Percentiles rank a stretch among this genome's conserved stretches.
These are phyloP conservation scores for Caenorhabditis inopinata DNA, from an alignment of 1,140 invertebrate species.

Conservation along the genomic window DNA sequence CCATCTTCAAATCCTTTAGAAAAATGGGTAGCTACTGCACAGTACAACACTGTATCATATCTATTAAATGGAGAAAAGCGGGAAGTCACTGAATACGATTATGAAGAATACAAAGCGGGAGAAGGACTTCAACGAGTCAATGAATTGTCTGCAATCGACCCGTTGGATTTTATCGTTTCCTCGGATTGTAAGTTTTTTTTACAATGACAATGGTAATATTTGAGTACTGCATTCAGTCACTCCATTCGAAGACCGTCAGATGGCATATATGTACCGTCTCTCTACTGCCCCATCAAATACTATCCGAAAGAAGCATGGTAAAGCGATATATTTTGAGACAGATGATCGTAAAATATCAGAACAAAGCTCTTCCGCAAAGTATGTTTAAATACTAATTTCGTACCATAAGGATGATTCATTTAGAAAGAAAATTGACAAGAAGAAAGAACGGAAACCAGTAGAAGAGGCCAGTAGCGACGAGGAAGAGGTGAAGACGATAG, in stretches of 20 bases:
- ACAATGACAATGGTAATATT: no score
- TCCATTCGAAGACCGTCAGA: background rate
- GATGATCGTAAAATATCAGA: background rate
- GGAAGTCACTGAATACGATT: slow-evolving; percentile 5
- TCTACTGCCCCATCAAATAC: background rate
- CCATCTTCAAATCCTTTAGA: background rate
- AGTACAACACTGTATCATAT: background rate
- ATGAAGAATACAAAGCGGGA: background rate
- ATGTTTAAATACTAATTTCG: background rate
- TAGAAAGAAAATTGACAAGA: background rate
- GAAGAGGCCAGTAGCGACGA: slow-evolving; percentile 5
- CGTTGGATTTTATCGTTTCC: background rate
- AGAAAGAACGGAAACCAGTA: background rate
- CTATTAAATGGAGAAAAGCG: background rate
- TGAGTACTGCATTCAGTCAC: background rate
- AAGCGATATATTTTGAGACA: background rate
- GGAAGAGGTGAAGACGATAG: background rate
- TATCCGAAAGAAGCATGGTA: background rate
- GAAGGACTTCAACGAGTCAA: background rate
- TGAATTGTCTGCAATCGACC: background rate
- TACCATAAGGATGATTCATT: background rate
- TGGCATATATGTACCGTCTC: background rate
- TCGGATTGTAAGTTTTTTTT: background rate
- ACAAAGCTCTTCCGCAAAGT: background rate
- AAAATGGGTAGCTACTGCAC: background rate